Conservation (phyloP, 2,113 vertebrate genomes). For the Sphyrna mokarran region DNA sequence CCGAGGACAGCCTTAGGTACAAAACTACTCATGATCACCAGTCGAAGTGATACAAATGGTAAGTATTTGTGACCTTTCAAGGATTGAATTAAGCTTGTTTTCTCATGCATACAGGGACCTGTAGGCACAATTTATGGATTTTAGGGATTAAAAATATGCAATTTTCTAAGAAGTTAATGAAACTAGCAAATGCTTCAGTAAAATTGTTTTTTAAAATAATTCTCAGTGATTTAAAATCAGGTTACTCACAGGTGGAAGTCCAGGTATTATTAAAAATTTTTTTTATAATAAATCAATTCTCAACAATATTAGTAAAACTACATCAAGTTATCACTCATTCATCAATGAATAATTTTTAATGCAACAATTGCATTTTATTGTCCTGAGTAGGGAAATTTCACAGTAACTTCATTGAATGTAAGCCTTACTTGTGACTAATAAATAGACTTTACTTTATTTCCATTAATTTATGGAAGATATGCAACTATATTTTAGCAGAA, state of each 20-base stretch:
- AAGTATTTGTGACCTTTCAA: neutral
- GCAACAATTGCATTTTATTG: neutral
- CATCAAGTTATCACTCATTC: neutral
- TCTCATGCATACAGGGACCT: neutral
- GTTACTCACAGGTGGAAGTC: neutral
- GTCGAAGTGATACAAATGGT: neutral
- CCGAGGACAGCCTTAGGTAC: neutral
- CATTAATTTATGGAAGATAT: neutral
- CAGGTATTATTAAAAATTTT: neutral
- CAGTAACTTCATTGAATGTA: no score
- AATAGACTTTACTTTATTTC: no score
- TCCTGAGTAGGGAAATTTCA: no score
- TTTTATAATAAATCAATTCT: neutral
- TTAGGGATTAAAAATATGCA: neutral
- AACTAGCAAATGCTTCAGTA: neutral
- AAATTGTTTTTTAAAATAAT: neutral
- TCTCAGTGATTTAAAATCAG: neutral
- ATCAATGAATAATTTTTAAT: constrained; percentile 1
- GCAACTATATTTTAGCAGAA: neutral
- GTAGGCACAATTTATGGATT: neutral
- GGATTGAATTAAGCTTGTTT: neutral
- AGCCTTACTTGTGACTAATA: no score
- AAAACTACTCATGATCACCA: neutral
- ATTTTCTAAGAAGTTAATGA: neutral
- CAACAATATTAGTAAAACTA: neutral